Base-by-base conservation (phyloP, 1,140 invertebrate species). In the Anagrus nilaparvatae region DNA sequence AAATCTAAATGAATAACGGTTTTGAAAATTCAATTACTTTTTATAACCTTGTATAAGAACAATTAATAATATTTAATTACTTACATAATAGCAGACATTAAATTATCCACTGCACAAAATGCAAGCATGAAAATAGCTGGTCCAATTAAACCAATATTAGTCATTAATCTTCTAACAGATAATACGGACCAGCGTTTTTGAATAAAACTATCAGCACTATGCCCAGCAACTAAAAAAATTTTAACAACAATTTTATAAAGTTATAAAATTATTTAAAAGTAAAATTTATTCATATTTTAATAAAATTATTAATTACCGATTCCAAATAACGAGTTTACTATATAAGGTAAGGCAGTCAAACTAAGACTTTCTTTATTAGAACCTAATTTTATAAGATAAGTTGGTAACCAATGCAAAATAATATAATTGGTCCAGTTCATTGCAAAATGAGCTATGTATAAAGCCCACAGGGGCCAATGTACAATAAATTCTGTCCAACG, bases 341-440 rank as follows among this genome's bases (percentile, higher is more conserved):
- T 71, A 53, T 86, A 86, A 47, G 84, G 83, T 53, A 84, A 69
- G 5, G 84, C 83, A 29, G 84, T 85, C 31, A 84, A 70, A 69
- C 82, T 85, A 44, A 87, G 78, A 56, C 78, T 78, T 56, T 81
- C 74, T 49, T 75, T 73, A 49, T 82, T 77, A 12, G 79, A 82
- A 13, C 77, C 78, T 16, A 87, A 67, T 34, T 76, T 62, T 4
- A 75, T 61, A 49, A 87, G 62, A 59, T 87, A 87, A 5, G 82
- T 86, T 3, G 84, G 84, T 43, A 87, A 61, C 84, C 84, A 87
- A 55, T 85, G 81, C 81, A 86, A 85, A 47, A 87, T 82, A 43
- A 87, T 84, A 52, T 87, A 86, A 52, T 81, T 85, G 24, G 78
- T 81, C 83, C 84, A 87, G 60, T 86, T 86, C 83, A 87, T 87